phyloP scores from a whole-genome alignment of 2,113 vertebrate genomes.

The Indicator maculatus region DNA sequence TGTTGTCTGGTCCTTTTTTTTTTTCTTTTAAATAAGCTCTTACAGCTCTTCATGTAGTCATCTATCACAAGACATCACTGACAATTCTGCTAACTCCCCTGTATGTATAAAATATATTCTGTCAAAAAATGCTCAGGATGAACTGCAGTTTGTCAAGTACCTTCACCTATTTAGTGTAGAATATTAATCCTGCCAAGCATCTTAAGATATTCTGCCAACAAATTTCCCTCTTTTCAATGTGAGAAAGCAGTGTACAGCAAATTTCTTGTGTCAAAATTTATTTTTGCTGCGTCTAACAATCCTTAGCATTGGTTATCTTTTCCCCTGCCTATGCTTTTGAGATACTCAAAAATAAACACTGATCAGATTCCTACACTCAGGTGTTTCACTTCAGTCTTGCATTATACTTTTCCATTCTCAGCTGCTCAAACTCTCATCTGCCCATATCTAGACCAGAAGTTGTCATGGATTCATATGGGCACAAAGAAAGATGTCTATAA shows the following conservation, averaged over 20 bases:
- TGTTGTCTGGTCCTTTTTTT: background rate
- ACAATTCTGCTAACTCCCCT: conserved; percentile 42
- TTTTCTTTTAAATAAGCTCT: conserved; percentile 15
- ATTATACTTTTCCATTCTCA: background rate
- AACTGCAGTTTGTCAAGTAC: conserved; percentile 49
- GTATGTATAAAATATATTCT: conserved; percentile 45
- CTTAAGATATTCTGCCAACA: conserved; percentile 21
- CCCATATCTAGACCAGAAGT: background rate
- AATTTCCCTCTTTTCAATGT: background rate
- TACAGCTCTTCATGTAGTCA: background rate
- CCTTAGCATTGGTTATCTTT: background rate
- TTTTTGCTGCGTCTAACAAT: background rate
- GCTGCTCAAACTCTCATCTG: background rate
- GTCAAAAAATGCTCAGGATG: conserved; percentile 33
- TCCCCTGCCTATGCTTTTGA: background rate
- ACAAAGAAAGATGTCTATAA: background rate
- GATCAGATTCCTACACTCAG: background rate
- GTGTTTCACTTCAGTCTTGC: background rate
- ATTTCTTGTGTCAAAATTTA: background rate
- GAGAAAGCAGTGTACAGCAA: background rate
- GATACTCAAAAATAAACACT: background rate
- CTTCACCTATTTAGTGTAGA: conserved; percentile 6
- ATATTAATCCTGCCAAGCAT: conserved; percentile 45
- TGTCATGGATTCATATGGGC: background rate
- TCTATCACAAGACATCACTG: conserved; percentile 27